A percentile compares a stretch with the other conserved stretches of the same genome.
Conservation (phyloP, 2,888 invertebrate species). For the Drymonia ruficornis region DNA sequence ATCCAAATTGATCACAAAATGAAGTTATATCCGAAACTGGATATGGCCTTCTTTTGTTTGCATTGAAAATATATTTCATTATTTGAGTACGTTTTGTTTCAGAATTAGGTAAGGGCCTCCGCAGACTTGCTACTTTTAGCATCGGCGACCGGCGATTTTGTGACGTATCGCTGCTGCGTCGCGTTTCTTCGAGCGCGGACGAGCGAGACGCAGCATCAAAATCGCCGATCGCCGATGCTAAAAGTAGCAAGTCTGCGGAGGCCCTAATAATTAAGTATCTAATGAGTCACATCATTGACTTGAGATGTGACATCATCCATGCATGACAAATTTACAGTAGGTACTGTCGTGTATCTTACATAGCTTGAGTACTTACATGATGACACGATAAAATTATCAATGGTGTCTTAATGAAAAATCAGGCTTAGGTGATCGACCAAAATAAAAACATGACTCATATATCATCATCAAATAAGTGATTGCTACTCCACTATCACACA, state of each 20-base stretch:
- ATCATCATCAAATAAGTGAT: no score
- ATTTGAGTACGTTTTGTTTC: slow-evolving; percentile 21
- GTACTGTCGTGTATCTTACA: slow-evolving; percentile 15
- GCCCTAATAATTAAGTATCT: slow-evolving; percentile 12
- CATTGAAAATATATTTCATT: slow-evolving; percentile 7
- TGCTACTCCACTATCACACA: no score
- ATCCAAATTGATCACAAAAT: slow-evolving; percentile 22
- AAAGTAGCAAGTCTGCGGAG: slow-evolving; percentile 20
- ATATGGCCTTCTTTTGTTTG: slow-evolving; percentile 8
- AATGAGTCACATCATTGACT: slow-evolving; percentile 32
- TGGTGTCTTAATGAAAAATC: no score
- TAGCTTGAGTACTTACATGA: slow-evolving; percentile 6
- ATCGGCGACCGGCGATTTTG: no score
- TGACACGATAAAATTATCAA: neutral
- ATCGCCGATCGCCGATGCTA: no score
- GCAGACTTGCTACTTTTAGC: no score
- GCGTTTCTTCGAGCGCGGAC: no score
- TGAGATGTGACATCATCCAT: slow-evolving; percentile 31
- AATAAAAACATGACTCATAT: no score
- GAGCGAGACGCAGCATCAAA: no score
- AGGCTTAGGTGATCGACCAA: no score
- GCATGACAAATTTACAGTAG: slow-evolving; percentile 4
- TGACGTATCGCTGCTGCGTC: no score
- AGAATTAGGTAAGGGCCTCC: no score
- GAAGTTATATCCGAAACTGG: slow-evolving; percentile 30